These are phyloP conservation scores for Pycnonotus jocosus DNA, from an alignment of 2,113 vertebrate genomes.

Conservation along the genomic window DNA sequence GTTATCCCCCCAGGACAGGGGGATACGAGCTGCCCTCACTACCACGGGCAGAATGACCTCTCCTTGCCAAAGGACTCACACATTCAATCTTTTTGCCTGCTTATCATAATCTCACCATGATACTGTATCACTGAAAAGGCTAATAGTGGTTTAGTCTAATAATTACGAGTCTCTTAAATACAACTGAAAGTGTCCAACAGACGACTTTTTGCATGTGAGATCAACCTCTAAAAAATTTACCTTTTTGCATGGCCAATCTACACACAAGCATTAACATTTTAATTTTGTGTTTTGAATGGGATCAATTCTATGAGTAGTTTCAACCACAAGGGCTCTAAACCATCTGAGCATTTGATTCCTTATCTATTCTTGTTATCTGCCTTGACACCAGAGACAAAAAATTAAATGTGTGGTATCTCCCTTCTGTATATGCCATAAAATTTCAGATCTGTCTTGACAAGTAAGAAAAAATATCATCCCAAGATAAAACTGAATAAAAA, in stretches of 20 bases:
- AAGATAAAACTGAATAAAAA: conserved; percentile 3
- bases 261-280: neutral
- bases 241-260: neutral
- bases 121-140: neutral
- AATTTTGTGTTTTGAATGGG: neutral
- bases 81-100: neutral
- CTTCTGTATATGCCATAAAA: neutral
- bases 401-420: neutral
- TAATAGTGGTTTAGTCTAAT: neutral
- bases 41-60: neutral
- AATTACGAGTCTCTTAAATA: neutral
- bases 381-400: neutral
- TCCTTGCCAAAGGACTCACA: neutral
- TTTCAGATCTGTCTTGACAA: neutral
- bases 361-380: neutral
- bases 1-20: too few relatives aligned
- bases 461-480: neutral
- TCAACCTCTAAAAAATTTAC: neutral
- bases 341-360: neutral
- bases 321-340: neutral
- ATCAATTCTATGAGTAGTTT: neutral
- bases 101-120: neutral
- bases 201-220: neutral
- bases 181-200: neutral
- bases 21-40: neutral